These are phyloP conservation scores for Drosophila grimshawi DNA, from an alignment of 1,140 invertebrate genomes.

Conservation along the genomic window DNA sequence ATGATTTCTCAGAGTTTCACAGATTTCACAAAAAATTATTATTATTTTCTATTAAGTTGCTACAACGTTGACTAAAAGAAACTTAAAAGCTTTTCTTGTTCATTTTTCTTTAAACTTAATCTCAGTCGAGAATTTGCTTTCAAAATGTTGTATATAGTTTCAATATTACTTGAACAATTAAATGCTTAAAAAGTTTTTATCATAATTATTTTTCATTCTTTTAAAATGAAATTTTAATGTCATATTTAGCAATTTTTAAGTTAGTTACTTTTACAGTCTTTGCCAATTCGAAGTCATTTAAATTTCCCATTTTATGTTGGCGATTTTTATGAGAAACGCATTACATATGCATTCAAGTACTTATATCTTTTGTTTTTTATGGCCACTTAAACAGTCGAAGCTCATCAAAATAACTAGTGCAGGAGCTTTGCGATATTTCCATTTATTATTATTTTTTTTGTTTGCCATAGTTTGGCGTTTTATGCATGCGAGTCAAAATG, in stretches of 20 bases:
- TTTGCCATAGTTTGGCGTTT: slow-evolving; percentile 40
- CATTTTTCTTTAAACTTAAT: no score
- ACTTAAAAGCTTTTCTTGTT: no score
- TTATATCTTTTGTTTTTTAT: slow-evolving; percentile 52
- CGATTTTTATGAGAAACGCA: slow-evolving; percentile 8
- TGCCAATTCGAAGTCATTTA: neutral
- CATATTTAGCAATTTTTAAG: neutral
- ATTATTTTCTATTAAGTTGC: no score
- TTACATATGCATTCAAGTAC: slow-evolving; percentile 23
- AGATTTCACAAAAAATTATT: no score
- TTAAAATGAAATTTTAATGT: neutral
- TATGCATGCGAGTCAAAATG: slow-evolving; percentile 69
- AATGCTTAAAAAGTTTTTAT: no score
- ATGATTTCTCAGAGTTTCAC: no score
- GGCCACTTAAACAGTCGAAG: slow-evolving; percentile 69
- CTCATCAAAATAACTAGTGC: slow-evolving; percentile 18
- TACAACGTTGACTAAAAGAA: no score
- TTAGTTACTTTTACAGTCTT: neutral
- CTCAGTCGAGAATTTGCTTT: no score
- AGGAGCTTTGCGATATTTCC: slow-evolving; percentile 12
- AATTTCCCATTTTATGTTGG: neutral
- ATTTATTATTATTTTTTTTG: no score
- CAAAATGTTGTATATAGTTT: no score
- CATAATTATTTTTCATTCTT: no score
- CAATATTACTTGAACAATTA: no score